A percentile compares a stretch with the other conserved stretches of the same genome.
These are phyloP conservation scores for Malthinus seriepunctatus DNA, from an alignment of 2,888 invertebrate species.

Conservation along the genomic window DNA sequence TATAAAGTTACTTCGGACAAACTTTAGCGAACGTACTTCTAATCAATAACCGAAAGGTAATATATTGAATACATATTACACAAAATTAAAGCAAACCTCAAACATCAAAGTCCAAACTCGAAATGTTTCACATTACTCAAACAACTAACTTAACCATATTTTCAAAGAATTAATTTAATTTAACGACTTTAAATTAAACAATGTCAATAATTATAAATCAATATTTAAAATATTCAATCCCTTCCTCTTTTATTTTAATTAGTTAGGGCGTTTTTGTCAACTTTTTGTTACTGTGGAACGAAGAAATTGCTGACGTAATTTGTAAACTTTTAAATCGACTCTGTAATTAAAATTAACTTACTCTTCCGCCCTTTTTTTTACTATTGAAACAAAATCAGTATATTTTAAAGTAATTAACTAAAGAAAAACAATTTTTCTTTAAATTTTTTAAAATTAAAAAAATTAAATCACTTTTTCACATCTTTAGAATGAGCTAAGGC, in stretches of 20 bases:
- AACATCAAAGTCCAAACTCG: not conserved
- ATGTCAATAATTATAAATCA: not conserved
- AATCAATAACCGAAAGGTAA: constrained; percentile 1
- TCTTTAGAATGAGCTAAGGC: too few relatives aligned
- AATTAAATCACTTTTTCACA: too few relatives aligned
- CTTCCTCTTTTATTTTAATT: not conserved
- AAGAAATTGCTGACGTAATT: not conserved
- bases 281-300: not conserved
- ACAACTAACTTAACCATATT: too few relatives aligned
- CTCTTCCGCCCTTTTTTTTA: too few relatives aligned
- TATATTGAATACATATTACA: not conserved
- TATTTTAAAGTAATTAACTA: too few relatives aligned
- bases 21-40: not conserved
- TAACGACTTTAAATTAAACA: not conserved
- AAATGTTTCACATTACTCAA: not conserved
- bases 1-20: not conserved
- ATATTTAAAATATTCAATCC: not conserved
- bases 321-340: not conserved
- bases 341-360: not conserved
- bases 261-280: not conserved
- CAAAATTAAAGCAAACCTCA: constrained; percentile 1
- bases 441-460: too few relatives aligned
- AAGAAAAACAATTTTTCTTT: too few relatives aligned
- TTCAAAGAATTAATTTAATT: too few relatives aligned
- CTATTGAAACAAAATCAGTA: too few relatives aligned